A percentile compares a stretch with the other conserved stretches of the same genome.
These are phyloP conservation scores for Chrysina gloriosa DNA, from an alignment of 2,888 invertebrate genomes.

Conservation along the genomic window DNA sequence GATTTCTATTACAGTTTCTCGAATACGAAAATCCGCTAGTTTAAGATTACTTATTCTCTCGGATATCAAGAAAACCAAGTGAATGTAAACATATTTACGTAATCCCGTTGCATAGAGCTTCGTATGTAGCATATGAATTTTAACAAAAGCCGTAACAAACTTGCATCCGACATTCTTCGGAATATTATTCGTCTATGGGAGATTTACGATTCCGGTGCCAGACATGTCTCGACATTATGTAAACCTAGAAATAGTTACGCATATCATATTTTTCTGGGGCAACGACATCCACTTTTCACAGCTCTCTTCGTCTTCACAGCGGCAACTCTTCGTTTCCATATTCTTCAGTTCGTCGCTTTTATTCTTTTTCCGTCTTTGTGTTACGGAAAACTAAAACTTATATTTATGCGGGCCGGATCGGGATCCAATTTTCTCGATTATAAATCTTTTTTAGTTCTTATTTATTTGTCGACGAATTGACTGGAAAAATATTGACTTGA, in stretches of 20 bases:
- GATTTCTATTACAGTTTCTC: neutral
- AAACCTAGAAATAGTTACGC: conserved; percentile 31
- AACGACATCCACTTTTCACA: conserved; percentile 16
- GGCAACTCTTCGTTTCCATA: conserved; percentile 13
- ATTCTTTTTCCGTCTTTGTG: neutral
- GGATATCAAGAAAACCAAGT: conserved; percentile 14
- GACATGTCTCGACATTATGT: conserved; percentile 35
- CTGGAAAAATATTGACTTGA: conserved; percentile 39
- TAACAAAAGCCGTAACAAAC: conserved; percentile 31
- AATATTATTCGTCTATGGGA: conserved; percentile 10
- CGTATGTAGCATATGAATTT: conserved; percentile 24
- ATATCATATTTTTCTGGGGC: conserved; percentile 32
- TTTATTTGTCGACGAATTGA: conserved; percentile 38
- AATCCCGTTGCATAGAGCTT: conserved; percentile 4
- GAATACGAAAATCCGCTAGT: neutral
- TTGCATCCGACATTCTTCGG: conserved; percentile 22
- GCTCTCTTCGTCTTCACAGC: neutral
- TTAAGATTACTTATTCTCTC: neutral
- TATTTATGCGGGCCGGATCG: conserved; percentile 9
- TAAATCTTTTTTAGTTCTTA: conserved; percentile 37
- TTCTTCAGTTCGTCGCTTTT: conserved; percentile 10
- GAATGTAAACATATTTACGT: conserved; percentile 23
- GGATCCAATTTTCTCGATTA: conserved; percentile 24
- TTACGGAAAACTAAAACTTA: conserved; percentile 24
- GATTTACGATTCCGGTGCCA: conserved; percentile 29